These are phyloP conservation scores for Arctopsyche grandis DNA, from an alignment of 1,140 invertebrate genomes.

Conservation along the genomic window DNA sequence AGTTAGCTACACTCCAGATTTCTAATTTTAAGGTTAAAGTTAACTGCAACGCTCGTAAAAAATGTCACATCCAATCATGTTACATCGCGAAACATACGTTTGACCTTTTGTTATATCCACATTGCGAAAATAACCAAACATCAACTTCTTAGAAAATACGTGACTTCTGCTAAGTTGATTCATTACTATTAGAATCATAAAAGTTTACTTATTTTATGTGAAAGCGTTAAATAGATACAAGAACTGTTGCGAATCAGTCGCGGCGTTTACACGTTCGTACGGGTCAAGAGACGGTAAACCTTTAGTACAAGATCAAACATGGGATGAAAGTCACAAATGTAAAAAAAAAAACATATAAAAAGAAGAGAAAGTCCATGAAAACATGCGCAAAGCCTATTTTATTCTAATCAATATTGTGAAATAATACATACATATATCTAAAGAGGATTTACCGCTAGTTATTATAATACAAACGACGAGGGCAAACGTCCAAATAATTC, in stretches of 20 bases:
- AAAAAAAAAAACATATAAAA: background rate
- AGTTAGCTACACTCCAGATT: background rate
- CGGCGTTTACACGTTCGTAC: background rate
- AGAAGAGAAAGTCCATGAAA: constrained; percentile 10
- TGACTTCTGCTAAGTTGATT: too few species aligned
- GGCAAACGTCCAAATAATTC: too few species aligned
- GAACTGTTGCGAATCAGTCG: background rate
- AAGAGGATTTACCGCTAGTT: too few species aligned
- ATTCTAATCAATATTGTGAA: too few species aligned
- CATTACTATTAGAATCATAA: too few species aligned
- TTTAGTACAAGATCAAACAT: constrained; percentile 18
- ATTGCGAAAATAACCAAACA: too few species aligned
- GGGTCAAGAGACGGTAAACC: background rate
- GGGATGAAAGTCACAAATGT: background rate
- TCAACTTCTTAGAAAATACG: too few species aligned
- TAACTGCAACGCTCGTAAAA: background rate
- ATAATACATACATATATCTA: too few species aligned
- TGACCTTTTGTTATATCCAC: too few species aligned
- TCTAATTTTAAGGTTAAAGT: background rate
- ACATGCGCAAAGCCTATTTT: background rate
- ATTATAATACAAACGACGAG: too few species aligned
- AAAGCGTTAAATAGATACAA: constrained; percentile 14
- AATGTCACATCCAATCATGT: too few species aligned
- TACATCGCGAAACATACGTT: too few species aligned
- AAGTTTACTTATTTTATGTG: background rate